Evolutionary conservation across 2,797 vertebrate species (phyloP).

Genomic region (Micromesistius poutassou): DNA sequence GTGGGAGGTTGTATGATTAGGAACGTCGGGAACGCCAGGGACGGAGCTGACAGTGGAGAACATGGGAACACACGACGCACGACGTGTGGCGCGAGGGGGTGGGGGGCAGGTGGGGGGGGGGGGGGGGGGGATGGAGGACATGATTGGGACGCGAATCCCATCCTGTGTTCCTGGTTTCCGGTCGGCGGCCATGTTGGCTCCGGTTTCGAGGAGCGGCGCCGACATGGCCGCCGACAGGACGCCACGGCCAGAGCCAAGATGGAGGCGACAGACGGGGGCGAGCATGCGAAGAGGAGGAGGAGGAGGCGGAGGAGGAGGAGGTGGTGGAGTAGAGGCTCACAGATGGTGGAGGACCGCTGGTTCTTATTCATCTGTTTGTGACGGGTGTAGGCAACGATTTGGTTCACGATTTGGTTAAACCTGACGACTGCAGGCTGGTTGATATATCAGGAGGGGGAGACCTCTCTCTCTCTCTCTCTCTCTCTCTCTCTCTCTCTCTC

Average conservation of each 20-base stretch:
- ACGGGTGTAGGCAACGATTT: too few species aligned
- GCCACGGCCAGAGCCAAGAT: not conserved
- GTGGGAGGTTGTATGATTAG: not conserved
- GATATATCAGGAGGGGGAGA: too few species aligned
- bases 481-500: too few species aligned
- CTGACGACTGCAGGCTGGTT: too few species aligned
- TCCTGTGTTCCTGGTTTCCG: conserved; percentile 17
- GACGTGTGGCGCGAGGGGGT: not conserved
- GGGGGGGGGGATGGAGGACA: not conserved
- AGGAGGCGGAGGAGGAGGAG: too few species aligned
- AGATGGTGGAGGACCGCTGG: not conserved
- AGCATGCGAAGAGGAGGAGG: too few species aligned
- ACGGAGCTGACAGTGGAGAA: not conserved
- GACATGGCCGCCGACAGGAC: not conserved
- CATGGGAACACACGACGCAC: not conserved
- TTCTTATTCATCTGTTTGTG: not conserved
- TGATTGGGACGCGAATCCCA: conserved; percentile 27
- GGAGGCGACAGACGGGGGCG: not conserved
- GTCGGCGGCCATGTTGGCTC: conserved; percentile 7
- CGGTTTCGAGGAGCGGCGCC: too few species aligned
- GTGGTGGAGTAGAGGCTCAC: not conserved
- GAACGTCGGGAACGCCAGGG: not conserved
- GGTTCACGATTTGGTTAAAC: too few species aligned
- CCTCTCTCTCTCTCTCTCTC: too few species aligned
- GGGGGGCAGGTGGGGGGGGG: not conserved